Conservation (phyloP, 2,113 vertebrate species). For the Amblyornis subalaris region DNA sequence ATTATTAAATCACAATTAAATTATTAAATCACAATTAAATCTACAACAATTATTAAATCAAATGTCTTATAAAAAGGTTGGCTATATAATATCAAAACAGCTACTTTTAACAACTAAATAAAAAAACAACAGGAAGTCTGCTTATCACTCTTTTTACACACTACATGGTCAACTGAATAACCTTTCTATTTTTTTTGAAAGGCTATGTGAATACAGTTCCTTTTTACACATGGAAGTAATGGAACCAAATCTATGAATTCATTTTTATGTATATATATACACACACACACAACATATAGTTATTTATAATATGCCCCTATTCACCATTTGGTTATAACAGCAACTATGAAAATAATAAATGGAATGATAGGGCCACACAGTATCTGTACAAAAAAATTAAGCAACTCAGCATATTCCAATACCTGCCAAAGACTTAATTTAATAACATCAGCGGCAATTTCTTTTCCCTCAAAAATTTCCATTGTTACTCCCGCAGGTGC, state of each 20-base stretch:
- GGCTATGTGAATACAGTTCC: not conserved
- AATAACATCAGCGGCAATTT: conserved; percentile 50
- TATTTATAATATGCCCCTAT: not conserved
- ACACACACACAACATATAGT: not conserved
- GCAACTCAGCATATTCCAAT: not conserved
- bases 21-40: too few relatives aligned
- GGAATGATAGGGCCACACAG: not conserved
- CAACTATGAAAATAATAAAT: not conserved
- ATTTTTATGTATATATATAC: accelerated
- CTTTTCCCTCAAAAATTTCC: conserved; percentile 15
- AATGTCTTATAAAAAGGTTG: not conserved
- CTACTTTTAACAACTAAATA: not conserved
- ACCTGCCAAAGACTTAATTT: conserved; percentile 35
- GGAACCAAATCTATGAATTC: not conserved
- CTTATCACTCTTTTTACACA: not conserved
- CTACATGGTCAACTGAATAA: not conserved
- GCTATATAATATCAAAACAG: not conserved
- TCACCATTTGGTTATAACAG: not conserved
- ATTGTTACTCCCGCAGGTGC: not conserved
- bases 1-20: not conserved
- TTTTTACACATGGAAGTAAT: not conserved
- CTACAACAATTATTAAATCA: not conserved
- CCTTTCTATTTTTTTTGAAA: not conserved
- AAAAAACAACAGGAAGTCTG: not conserved
- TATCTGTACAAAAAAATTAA: not conserved